phyloP scores from a whole-genome alignment of 2,113 vertebrate species.

The Emydura subglobosa region DNA sequence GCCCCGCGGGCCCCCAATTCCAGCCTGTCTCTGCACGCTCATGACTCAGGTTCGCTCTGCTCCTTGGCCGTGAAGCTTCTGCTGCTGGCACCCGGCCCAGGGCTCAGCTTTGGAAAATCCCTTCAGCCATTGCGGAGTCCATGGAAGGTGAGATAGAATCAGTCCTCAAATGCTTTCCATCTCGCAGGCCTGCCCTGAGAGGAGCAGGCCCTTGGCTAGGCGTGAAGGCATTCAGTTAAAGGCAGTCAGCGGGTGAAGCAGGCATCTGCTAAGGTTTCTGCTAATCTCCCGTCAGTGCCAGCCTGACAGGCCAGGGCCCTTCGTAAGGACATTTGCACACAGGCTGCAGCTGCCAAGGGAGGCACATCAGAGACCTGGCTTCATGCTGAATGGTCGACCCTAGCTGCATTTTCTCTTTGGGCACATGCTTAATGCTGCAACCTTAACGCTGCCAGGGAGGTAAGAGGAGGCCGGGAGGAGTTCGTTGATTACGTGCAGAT shows the following conservation, averaged over 20 bases:
- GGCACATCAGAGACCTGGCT: constrained; percentile 6
- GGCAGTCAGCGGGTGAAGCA: background rate
- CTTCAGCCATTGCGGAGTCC: background rate
- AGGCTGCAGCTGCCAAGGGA: background rate
- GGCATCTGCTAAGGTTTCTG: background rate
- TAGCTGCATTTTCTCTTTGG: background rate
- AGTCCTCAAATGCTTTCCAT: too few relatives aligned
- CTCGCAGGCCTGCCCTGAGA: background rate
- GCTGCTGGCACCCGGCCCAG: background rate
- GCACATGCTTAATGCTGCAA: background rate
- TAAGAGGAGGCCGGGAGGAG: too few relatives aligned
- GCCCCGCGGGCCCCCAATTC: background rate
- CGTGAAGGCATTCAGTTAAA: background rate
- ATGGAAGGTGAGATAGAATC: background rate
- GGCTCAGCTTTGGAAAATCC: background rate
- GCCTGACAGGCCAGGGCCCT: background rate
- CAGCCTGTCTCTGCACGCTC: background rate
- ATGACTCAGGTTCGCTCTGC: background rate
- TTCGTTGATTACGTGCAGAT: too few relatives aligned
- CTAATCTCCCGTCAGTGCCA: background rate
- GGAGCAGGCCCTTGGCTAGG: background rate
- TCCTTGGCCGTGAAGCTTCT: background rate
- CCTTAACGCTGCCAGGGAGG: background rate
- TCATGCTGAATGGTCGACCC: background rate
- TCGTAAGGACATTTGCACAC: background rate